Evolutionary conservation across 1,140 invertebrate genomes (phyloP).

Genomic region (Streblospio benedicti): DNA sequence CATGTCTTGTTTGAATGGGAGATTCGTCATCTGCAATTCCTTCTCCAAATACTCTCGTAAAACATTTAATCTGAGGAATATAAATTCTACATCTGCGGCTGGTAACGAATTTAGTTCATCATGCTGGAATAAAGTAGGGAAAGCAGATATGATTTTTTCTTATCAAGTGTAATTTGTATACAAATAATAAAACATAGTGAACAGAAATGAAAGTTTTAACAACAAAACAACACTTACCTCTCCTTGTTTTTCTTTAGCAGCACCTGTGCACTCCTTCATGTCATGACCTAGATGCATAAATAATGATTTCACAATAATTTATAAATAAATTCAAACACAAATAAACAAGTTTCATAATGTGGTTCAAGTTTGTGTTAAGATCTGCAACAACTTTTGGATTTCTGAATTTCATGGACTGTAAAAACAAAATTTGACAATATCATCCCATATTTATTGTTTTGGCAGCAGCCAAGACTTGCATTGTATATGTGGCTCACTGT

Average conservation of each 20-base stretch:
- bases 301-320: constrained; percentile 7
- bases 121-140: constrained; percentile 40
- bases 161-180: neutral
- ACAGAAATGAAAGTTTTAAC: constrained; percentile 3
- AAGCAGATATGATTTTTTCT: neutral
- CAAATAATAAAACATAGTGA: neutral
- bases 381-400: too few species aligned
- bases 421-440: too few species aligned
- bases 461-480: too few species aligned
- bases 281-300: constrained; percentile 65
- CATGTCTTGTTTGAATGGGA: constrained; percentile 70
- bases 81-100: constrained; percentile 44
- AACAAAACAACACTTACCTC: constrained; percentile 26
- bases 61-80: constrained; percentile 68
- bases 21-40: constrained; percentile 77
- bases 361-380: too few species aligned
- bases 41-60: constrained; percentile 88
- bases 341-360: too few species aligned
- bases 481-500: too few species aligned
- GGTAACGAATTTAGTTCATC: constrained; percentile 19
- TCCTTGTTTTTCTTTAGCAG: constrained; percentile 47
- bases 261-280: constrained; percentile 85
- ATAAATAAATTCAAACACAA: neutral
- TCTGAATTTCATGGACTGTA: too few species aligned
- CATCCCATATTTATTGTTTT: too few species aligned